A percentile compares a stretch with the other conserved stretches of the same genome.
Evolutionary conservation across 2,797 vertebrate genomes (phyloP).

Genomic region (Hephaestus fuliginosus): DNA sequence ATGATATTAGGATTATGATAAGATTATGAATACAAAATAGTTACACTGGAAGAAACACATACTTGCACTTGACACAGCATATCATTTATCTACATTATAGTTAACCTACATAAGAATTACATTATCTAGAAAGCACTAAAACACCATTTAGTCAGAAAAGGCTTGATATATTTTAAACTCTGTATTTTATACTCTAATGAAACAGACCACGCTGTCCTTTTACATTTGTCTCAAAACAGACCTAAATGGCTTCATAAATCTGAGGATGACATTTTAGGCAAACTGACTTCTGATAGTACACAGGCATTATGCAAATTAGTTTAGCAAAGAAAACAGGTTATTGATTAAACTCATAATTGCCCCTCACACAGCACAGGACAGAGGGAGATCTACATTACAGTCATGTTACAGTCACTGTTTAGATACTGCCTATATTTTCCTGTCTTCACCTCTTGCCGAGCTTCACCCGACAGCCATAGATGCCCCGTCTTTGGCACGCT

Average conservation of each 20-base stretch:
- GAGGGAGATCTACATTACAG: conserved; percentile 5
- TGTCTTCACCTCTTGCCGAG: conserved; percentile 35
- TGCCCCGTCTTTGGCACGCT: conserved; percentile 39
- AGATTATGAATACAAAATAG: background rate
- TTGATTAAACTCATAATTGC: conserved; percentile 47
- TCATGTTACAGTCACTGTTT: conserved; percentile 11
- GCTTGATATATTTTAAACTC: background rate
- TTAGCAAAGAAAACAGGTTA: conserved; percentile 36
- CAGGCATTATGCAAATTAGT: conserved; percentile 32
- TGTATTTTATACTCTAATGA: background rate
- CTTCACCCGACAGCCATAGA: conserved; percentile 45
- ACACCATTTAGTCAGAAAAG: background rate
- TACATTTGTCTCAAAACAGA: background rate
- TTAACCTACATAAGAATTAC: background rate
- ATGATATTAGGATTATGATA: background rate
- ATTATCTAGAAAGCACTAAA: background rate
- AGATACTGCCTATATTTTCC: conserved; percentile 25
- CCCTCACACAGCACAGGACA: conserved; percentile 13
- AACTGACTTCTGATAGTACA: background rate
- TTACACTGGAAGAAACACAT: background rate
- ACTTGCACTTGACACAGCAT: background rate
- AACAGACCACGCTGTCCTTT: background rate
- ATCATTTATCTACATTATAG: background rate
- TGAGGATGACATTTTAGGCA: conserved; percentile 4
- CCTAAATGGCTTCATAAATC: background rate